A percentile compares a stretch with the other conserved stretches of the same genome.
Conservation (phyloP, 1,140 invertebrate species). For the Solenopsis fugax region DNA sequence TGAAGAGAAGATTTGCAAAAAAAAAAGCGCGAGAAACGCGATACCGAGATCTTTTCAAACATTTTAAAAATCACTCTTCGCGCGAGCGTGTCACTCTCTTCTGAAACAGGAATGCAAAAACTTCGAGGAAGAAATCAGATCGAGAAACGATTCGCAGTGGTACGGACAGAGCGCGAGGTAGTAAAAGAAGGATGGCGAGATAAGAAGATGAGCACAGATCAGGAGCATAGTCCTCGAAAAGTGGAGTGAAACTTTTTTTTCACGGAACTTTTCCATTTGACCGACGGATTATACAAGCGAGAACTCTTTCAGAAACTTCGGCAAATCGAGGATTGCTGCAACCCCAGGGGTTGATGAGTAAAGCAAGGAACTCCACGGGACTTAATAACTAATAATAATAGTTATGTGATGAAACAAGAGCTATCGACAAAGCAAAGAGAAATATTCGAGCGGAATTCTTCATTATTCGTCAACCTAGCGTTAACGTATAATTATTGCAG, state of each 20-base stretch:
- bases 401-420: background rate
- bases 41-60: constrained; percentile 45
- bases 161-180: background rate
- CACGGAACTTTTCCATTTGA: constrained; percentile 78
- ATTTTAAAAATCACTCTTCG: constrained; percentile 71
- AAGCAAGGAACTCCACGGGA: constrained; percentile 24
- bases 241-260: constrained; percentile 76
- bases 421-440: background rate
- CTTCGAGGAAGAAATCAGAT: constrained; percentile 56
- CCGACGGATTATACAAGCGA: constrained; percentile 71
- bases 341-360: constrained; percentile 30
- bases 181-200: constrained; percentile 17
- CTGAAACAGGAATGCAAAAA: constrained; percentile 50
- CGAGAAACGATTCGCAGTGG: constrained; percentile 41
- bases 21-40: constrained; percentile 18
- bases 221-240: constrained; percentile 66
- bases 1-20: constrained; percentile 35
- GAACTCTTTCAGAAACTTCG: constrained; percentile 43
- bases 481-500: background rate
- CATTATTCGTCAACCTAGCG: background rate
- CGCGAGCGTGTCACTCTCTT: background rate
- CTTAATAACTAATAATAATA: constrained; percentile 49
- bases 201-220: constrained; percentile 62
- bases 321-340: constrained; percentile 27
- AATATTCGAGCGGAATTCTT: background rate